Evolutionary conservation across 2,113 vertebrate genomes (phyloP).

Genomic region (Rhineura floridana): DNA sequence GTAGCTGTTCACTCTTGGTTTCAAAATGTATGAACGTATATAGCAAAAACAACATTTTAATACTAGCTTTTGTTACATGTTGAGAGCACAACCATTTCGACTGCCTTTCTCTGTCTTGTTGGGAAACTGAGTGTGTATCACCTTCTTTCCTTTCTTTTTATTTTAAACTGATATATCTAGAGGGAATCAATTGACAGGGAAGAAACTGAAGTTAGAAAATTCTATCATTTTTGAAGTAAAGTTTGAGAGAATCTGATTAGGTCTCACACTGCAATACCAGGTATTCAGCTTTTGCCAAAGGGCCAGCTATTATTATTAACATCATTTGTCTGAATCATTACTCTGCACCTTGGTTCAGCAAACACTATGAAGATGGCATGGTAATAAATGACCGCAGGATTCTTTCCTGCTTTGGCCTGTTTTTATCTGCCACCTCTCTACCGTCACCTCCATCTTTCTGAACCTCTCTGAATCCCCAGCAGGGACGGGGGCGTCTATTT

Average conservation of each 20-base stretch:
- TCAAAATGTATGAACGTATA: constrained; percentile 22
- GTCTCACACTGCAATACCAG: constrained; percentile 73
- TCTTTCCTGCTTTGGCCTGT: constrained; percentile 89
- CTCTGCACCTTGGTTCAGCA: constrained; percentile 92
- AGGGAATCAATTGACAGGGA: constrained; percentile 57
- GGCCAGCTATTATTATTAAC: constrained; percentile 96
- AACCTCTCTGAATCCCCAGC: constrained; percentile 90
- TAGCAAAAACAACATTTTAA: constrained; percentile 33
- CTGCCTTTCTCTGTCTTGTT: constrained; percentile 1
- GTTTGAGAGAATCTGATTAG: constrained; percentile 82
- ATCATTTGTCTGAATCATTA: constrained; percentile 97
- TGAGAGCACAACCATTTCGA: constrained; percentile 31
- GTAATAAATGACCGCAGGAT: constrained; percentile 95
- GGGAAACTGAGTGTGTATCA: constrained; percentile 41
- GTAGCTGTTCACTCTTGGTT: constrained; percentile 25
- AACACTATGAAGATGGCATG: constrained; percentile 90
- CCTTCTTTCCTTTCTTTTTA: constrained; percentile 58
- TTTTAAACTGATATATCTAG: constrained; percentile 63
- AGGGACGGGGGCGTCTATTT: constrained; percentile 94
- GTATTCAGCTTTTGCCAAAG: constrained; percentile 88
- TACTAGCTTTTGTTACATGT: constrained; percentile 23
- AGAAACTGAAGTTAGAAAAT: constrained; percentile 70
- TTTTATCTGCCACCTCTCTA: constrained; percentile 87
- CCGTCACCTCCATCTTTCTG: constrained; percentile 84
- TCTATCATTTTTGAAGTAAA: constrained; percentile 71